Evolutionary conservation across 2,797 vertebrate genomes (phyloP), one percentile per base, ranked within the genome.

Genomic region (Enteromius treurensis): DNA sequence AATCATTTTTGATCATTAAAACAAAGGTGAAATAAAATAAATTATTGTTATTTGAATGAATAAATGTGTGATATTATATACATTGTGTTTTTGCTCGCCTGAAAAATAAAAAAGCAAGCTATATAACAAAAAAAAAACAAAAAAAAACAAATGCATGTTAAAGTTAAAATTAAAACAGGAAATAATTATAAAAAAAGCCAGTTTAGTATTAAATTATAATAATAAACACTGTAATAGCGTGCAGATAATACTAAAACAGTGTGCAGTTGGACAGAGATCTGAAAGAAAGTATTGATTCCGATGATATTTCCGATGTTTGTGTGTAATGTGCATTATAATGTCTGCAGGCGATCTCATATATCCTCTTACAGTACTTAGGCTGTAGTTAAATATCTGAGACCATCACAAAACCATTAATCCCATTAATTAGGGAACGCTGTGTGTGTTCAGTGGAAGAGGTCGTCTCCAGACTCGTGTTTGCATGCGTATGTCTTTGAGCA

Each of bases 381-480:
- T n/a, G 3, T 75, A 15, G 51, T 40, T 40, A 8, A 76, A 76
- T 37, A 76, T 40, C 32, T 42, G 53, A 76, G 13, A 60, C 4
- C 2, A 37, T 60, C 34, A 29, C 19, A 71, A 53, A 64, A 58
- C 32, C 84, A 75, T 47, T 70, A 65, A 23, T 23, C n/a, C 7
- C 70, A 53, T 73, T 77, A 77, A 84, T 84, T 84, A 83, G 42
- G 79, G 55, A 81, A 51, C 83, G 85, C 34, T 62, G 49, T 65
- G 86, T 87, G 81, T 80, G 65, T 80, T 65, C 68, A 37, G 29
- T 40, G 47, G 60, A 37, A 67, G n/a, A 68, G 67, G 40, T 84
- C 21, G 15, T 55, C 53, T 32, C 47, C 15, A 60, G 80, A 74
- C 29, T 60, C 11, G 21, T 15, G 21, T 65, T 29, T 78, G 74